Evolutionary conservation across 2,797 vertebrate genomes (phyloP).

Genomic region (Anas capensis): DNA sequence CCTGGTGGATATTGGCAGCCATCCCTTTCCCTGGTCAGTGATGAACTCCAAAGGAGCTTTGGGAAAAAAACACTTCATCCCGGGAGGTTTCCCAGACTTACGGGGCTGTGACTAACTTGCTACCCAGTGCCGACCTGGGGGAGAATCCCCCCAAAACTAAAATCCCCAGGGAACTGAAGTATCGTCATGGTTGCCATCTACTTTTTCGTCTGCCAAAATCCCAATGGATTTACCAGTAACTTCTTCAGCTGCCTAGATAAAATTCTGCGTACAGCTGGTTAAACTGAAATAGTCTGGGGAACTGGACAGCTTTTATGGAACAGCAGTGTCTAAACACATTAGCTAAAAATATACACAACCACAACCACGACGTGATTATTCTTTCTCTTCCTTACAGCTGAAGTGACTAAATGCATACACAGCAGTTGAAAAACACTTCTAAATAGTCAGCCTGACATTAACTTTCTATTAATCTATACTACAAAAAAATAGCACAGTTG

Average conservation of each 20-base stretch:
- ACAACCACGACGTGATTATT: constrained; percentile 5
- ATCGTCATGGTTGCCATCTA: background rate
- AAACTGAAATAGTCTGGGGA: constrained; percentile 12
- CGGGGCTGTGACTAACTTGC: background rate
- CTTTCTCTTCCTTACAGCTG: background rate
- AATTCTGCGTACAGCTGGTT: constrained; percentile 15
- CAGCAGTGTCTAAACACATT: constrained; percentile 4
- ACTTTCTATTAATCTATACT: background rate
- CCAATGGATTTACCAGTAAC: background rate
- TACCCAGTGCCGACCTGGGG: background rate
- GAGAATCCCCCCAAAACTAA: background rate
- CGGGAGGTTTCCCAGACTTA: background rate
- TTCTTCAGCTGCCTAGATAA: background rate
- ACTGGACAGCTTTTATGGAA: constrained; percentile 16
- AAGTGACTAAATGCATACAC: background rate
- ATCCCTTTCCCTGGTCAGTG: background rate
- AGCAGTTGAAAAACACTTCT: background rate
- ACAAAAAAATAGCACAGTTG: background rate
- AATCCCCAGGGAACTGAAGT: background rate
- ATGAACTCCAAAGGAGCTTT: background rate
- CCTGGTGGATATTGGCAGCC: background rate
- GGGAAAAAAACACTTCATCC: background rate
- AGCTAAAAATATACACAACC: constrained; percentile 20
- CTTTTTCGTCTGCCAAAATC: background rate
- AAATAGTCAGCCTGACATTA: background rate